Base-by-base conservation (phyloP, 2,797 vertebrate genomes). In the Myripristis jacobus region DNA sequence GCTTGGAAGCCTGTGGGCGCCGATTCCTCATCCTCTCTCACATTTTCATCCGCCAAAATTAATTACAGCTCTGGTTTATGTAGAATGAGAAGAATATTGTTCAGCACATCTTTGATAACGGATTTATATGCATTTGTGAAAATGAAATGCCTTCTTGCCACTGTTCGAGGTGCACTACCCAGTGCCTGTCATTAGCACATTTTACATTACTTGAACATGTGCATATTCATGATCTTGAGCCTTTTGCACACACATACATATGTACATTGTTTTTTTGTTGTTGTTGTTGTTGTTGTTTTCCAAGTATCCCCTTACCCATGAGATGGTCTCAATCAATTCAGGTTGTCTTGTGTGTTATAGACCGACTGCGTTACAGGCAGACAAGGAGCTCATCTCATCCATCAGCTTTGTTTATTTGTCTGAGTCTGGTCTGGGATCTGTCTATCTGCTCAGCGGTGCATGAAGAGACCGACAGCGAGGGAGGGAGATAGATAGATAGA, bases 371-470 rank as follows among this genome's bases (percentile, higher is more conserved):
- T 54, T 36, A 47, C 31, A 82, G 50, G 72, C 56, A 70, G 63
- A 77, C 51, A 64, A 34, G 46, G 50, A 67, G 63, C 62, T 70
- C 61, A 22, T 58, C 68, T 71, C 58, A 83, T 83, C 75, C 67
- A 83, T 87, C 78, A 80, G 66, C 55, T 80, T 34, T 83, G 70
- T 75, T 84, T 88, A 66, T 83, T 74, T 62, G 70, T 75, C 60
- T 78, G 70, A 78, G 62, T 70, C 41, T 63, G 47, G 50, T 80
- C 50, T 67, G 27, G 61, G 68, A 75, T 81, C 68, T 22, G 56
- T 73, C 51, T 58, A 64, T 83, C 70, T 67, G 78, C 61, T 64
- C 71, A 48, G 29, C 19, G 19, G 47, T 41, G 63, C 52, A 65
- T 54, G 60, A 60, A 74, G 16, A 60, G n/a, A 70, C 16, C 47